Evolutionary conservation across 2,113 vertebrate genomes (phyloP).

Genomic region (Piliocolobus tephrosceles): DNA sequence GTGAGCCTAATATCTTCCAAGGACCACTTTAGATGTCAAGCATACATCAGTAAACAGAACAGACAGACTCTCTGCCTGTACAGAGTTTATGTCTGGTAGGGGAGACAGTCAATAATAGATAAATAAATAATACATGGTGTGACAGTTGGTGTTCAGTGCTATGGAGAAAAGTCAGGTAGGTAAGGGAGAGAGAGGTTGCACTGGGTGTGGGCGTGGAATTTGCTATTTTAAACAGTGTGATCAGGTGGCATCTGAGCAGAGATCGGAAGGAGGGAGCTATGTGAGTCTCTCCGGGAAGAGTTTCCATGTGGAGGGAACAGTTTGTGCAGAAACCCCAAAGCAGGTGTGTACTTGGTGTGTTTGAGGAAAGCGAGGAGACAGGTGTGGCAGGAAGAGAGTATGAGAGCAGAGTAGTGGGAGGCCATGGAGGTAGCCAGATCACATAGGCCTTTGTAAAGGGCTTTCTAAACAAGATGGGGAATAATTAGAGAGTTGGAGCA

Average conservation of each 20-base stretch:
- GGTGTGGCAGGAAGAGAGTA: neutral
- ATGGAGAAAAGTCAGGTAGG: slow-evolving; percentile 51
- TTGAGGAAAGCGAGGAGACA: neutral
- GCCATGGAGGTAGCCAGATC: neutral
- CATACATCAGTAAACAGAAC: neutral
- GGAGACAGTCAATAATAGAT: slow-evolving; percentile 34
- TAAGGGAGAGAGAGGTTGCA: neutral
- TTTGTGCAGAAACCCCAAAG: slow-evolving; percentile 50
- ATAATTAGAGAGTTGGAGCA: neutral
- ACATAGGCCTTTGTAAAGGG: neutral
- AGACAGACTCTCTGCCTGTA: neutral
- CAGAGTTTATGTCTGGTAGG: neutral
- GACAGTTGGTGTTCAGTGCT: slow-evolving; percentile 51
- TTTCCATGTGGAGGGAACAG: slow-evolving; percentile 52
- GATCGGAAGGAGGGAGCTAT: slow-evolving; percentile 51
- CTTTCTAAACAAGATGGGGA: neutral
- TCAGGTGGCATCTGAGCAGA: slow-evolving; percentile 62
- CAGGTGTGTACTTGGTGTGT: slow-evolving; percentile 14
- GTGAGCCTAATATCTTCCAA: neutral
- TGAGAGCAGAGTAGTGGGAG: neutral
- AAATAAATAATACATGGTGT: slow-evolving; percentile 1
- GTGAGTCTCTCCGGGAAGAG: slow-evolving; percentile 38
- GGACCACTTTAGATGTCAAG: neutral
- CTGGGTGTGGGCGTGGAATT: slow-evolving; percentile 25
- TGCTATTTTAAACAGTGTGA: slow-evolving; percentile 63